Base-by-base conservation (phyloP, 2,113 vertebrate genomes). In the Syrmaticus mikado region DNA sequence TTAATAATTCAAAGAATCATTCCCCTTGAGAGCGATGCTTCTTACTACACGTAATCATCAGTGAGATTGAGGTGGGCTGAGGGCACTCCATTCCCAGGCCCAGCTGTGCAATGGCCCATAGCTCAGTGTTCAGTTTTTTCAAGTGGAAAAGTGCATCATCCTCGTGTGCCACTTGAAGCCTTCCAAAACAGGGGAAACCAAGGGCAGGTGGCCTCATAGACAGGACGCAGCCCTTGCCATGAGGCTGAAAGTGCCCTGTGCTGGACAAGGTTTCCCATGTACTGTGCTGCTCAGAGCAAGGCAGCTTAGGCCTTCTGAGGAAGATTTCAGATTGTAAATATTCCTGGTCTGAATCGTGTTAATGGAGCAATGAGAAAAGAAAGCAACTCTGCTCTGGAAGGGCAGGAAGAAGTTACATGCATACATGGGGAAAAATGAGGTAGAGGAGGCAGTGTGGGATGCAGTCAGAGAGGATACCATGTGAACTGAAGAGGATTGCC, bases 1-100 rank as follows among this genome's bases (percentile, higher is more conserved):
- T 76, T 52, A 62, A 61, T 80, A 91, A 74, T 85, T 91, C 79
- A 30, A 62, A 46, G 34, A 34, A 64, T 36, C 8, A 25, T 25
- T 61, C 34, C 10, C 36, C 28, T 52, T 40, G 36, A 90, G 27
- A 90, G 25, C 52, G 10, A 13, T 61, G 43, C 14, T 78, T 52
- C 46, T 57, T 34, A 52, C 17, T 13, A 5, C 1, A 19, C 5
- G 11, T 10, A 24, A 86, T 43, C 6, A 46, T 30, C 62, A 82
- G 30, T 1, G 10, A 90, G 82, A 73, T 13, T 27, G 53, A 25
- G 32, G 34, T 7, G 32, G 11, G 11, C 20, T 28, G 19, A 1
- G 2, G 81, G 22, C 0, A 1, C 12, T 60, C 9, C 81, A 32
- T 21, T 18, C 0, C 2, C 1, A 1, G 34, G 27, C 45, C 21